Base-by-base conservation (phyloP, 2,888 invertebrate genomes). In the Pteria penguin region DNA sequence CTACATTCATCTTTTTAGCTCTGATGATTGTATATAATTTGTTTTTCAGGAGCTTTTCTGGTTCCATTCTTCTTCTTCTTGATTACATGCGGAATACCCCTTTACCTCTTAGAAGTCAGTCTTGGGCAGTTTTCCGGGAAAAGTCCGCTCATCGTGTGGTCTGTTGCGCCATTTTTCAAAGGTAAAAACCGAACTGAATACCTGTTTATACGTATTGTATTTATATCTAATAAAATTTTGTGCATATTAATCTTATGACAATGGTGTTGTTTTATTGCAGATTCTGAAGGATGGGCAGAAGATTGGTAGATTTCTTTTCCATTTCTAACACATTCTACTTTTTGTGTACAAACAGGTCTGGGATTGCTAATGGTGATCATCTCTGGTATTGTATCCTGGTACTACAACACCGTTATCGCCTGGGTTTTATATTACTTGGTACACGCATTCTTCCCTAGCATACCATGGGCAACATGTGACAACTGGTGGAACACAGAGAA, bases 371-470 rank as follows among this genome's bases (percentile, higher is more conserved):
- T 93, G 68, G 90, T 93, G n/a, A 85, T 93, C 2, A 97, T 97
- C 80, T 97, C 97, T 1, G 95, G 97, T 84, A 96, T 97, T 92
- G 97, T 98, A 75, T 96, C 97, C 2, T 93, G 98, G 72, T 98
- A 98, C 93, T 98, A 98, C 94, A 98, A 98, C 91, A 97, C 97
- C 84, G 97, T 98, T 92, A 97, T 98, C 89, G 97, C 97, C 66
- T 98, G 98, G 98, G 97, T 97, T 89, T 96, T 97, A 94, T 97
- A 95, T 93, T 97, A 97, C 90, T 94, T 97, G 78, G 96, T 97
- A 92, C 97, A 97, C 89, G 97, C 97, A 89, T 96, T 97, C 92
- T 94, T 95, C 96, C 94, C 94, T 81, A 95, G 95, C 31, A 93
- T 97, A 61, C 97, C 97, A 2, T 97, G 97, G 97, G 94, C 96